Evolutionary conservation across 2,113 vertebrate genomes (phyloP).

Genomic region (Rhynchopsitta pachyrhyncha): DNA sequence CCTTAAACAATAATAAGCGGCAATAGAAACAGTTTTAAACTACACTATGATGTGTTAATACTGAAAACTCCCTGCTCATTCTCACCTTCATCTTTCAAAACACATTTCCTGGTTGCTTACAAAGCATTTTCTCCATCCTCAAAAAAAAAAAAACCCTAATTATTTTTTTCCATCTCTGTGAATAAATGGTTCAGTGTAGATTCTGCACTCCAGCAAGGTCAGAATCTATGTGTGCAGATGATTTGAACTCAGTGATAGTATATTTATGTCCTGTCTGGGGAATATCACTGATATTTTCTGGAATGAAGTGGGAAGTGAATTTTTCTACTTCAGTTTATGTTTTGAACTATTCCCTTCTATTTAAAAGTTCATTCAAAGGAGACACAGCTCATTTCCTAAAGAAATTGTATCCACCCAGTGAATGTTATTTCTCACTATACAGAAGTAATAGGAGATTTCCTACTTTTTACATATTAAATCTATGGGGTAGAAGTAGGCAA

Average conservation of each 20-base stretch:
- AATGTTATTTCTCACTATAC: conserved; percentile 46
- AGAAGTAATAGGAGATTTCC: conserved; percentile 73
- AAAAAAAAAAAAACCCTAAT: neutral
- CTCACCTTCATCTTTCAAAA: conserved; percentile 18
- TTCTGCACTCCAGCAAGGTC: neutral
- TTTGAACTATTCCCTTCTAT: conserved; percentile 58
- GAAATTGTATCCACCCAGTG: conserved; percentile 48
- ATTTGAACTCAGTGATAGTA: conserved; percentile 4
- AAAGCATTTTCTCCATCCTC: neutral
- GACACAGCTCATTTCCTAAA: conserved; percentile 67
- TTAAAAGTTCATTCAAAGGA: conserved; percentile 55
- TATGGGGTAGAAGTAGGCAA: neutral
- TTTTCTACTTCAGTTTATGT: conserved; percentile 59
- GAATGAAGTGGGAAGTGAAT: conserved; percentile 26
- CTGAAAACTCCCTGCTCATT: neutral
- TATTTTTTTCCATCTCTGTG: conserved; percentile 7
- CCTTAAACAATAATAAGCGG: neutral
- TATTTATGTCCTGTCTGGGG: neutral
- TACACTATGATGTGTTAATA: neutral
- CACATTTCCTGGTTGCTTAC: neutral
- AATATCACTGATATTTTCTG: conserved; percentile 36
- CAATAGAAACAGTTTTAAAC: neutral
- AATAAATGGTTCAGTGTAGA: conserved; percentile 30
- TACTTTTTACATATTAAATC: neutral
- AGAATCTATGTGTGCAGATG: conserved; percentile 1